Base-by-base conservation (phyloP, 2,888 invertebrate genomes). In the Harpagoxenus sublaevis region DNA sequence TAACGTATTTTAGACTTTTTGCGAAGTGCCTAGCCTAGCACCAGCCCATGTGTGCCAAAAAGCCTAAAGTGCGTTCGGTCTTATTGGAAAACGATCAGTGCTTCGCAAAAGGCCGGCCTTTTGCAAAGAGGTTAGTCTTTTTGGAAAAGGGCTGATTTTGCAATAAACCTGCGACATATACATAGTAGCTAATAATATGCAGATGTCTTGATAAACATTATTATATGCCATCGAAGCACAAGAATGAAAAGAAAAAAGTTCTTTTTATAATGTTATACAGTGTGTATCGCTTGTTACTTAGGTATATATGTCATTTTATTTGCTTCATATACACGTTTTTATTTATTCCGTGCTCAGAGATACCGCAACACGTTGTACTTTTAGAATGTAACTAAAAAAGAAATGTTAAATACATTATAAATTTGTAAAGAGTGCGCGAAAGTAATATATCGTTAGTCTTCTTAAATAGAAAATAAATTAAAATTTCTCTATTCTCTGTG, bases 171-270 rank as follows among this genome's bases (percentile, higher is more conserved):
- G n/a, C n/a, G n/a, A n/a, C n/a, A n/a, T n/a, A n/a, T 23, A 71
- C 9, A 35, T 0, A n/a, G n/a, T n/a, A 35, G 48, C 57, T 57
- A 28, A 31, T 62, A 63, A 77, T 48, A 48, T 48, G 35, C 35
- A 75, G 28, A 65, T 63, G 45, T 74, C 31, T 74, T 63, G 23
- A 48, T 77, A 65, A 77, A 74, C 2, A n/a, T 75, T 75, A 60
- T 60, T 74, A 74, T n/a, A n/a, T 48, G n/a, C 15, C 0, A 62
- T 48, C 8, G 2, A 42, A 18, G 39, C 42, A 73, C 5, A 73
- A 57, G 12, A 35, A 39, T n/a, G 10, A 48, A 35, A 35, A 39
- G 48, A 31, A 45, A 51, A 15, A 2, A 15, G 4, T 3, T 18
- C 10, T 5, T 9, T 65, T 77, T 35, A 39, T 15, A 15, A 63